Evolutionary conservation across 1,140 invertebrate species (phyloP).

Genomic region (Nasonia giraulti): DNA sequence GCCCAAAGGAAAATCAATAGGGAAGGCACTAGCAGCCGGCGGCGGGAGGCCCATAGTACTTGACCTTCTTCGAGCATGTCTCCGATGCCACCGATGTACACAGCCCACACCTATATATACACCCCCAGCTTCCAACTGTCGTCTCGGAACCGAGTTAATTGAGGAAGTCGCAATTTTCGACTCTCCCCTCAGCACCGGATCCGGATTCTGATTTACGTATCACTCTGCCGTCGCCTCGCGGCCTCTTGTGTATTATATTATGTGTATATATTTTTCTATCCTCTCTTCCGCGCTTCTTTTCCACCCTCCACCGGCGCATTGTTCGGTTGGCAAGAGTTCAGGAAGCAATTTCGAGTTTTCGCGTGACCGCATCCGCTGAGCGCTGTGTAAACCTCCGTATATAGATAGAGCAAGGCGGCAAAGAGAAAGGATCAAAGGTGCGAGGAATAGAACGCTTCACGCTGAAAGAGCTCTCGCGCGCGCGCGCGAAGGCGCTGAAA

Average conservation of each 20-base stretch:
- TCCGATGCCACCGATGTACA: neutral
- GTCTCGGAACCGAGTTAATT: constrained; percentile 12
- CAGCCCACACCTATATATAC: neutral
- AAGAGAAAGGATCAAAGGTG: too few species aligned
- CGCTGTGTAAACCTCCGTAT: neutral
- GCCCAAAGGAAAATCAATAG: constrained; percentile 4
- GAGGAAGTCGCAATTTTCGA: constrained; percentile 24
- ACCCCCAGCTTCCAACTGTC: neutral
- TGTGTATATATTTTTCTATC: neutral
- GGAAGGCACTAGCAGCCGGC: neutral
- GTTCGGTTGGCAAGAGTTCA: constrained; percentile 28
- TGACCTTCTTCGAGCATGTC: neutral
- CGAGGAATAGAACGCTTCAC: too few species aligned
- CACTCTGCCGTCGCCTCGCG: too few species aligned
- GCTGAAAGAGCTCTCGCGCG: too few species aligned
- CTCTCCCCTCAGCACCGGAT: neutral
- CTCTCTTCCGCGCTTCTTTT: neutral
- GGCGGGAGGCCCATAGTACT: neutral
- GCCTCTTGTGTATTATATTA: neutral
- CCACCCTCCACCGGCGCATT: neutral
- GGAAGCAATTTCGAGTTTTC: constrained; percentile 34
- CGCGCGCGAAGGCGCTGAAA: neutral
- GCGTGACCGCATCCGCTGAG: constrained; percentile 9
- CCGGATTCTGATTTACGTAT: neutral
- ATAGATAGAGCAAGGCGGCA: neutral